Conservation (phyloP, 2,888 invertebrate genomes). For the Torymus tubicola region DNA sequence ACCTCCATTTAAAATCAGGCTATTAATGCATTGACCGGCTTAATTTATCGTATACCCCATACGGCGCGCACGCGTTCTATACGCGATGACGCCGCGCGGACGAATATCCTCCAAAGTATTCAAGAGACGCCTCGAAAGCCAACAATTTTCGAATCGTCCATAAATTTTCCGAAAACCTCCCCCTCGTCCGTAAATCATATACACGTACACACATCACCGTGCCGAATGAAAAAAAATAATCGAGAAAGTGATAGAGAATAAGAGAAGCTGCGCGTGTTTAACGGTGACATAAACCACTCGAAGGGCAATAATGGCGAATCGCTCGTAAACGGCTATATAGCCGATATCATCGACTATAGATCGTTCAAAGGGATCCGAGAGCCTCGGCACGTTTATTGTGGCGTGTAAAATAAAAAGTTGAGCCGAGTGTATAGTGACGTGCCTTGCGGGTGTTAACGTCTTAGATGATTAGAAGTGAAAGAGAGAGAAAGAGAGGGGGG, state of each 20-base stretch:
- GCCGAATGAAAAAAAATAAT: background rate
- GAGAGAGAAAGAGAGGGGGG: background rate
- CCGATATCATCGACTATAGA: background rate
- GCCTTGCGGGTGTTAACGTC: no score
- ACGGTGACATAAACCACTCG: constrained; percentile 54
- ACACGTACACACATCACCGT: background rate
- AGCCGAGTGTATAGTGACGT: no score
- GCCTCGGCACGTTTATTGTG: constrained; percentile 18
- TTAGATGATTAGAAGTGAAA: background rate
- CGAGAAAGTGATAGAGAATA: background rate
- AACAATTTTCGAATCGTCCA: constrained; percentile 49
- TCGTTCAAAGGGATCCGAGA: constrained; percentile 45
- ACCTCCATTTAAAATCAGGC: constrained; percentile 41
- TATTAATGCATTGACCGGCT: constrained; percentile 43
- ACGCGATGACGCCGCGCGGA: background rate
- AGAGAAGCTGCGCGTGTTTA: constrained; percentile 20
- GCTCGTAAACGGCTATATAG: constrained; percentile 46
- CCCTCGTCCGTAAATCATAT: constrained; percentile 51
- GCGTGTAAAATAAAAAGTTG: no score
- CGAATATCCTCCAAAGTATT: constrained; percentile 36
- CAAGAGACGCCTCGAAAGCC: constrained; percentile 16
- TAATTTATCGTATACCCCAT: constrained; percentile 33
- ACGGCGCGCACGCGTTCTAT: background rate
- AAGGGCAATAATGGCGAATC: constrained; percentile 43
- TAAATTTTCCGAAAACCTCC: constrained; percentile 48